A percentile compares a stretch with the other conserved stretches of the same genome.
Evolutionary conservation across 2,888 invertebrate genomes (phyloP).

Genomic region (Siphlonurus alternatus): DNA sequence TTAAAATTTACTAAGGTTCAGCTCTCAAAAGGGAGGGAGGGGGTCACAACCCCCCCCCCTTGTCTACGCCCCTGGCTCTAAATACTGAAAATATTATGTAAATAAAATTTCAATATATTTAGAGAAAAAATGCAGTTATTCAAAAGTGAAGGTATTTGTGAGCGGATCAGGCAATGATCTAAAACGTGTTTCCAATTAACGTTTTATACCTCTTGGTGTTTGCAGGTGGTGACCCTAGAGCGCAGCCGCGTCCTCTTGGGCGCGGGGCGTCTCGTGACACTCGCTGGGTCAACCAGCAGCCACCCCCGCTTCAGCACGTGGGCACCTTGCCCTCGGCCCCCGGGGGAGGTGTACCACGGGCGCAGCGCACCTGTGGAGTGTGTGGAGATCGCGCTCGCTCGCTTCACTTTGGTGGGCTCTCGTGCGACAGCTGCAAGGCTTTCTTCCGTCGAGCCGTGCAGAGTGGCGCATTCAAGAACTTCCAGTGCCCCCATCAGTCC

Average conservation of each 20-base stretch:
- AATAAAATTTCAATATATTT: too few relatives aligned
- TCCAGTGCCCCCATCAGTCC: constrained; percentile 21
- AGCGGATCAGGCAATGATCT: too few relatives aligned
- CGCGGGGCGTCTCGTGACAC: too few relatives aligned
- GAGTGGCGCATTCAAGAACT: constrained; percentile 22
- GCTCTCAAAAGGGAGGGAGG: too few relatives aligned
- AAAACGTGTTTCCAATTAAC: too few relatives aligned
- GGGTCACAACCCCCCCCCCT: too few relatives aligned
- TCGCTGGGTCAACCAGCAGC: background rate
- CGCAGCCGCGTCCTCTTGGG: background rate
- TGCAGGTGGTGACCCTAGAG: background rate
- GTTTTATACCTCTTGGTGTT: too few relatives aligned
- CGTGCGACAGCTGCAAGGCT: constrained; percentile 26
- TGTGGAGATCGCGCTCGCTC: constrained; percentile 25
- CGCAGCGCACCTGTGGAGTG: constrained; percentile 19
- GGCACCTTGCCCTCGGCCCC: background rate
- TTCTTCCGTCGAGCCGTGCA: constrained; percentile 27
- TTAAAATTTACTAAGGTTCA: too few relatives aligned
- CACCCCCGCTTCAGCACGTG: background rate
- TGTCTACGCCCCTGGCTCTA: too few relatives aligned
- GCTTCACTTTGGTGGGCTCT: constrained; percentile 25
- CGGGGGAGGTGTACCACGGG: background rate
- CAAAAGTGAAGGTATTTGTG: too few relatives aligned
- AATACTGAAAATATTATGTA: too few relatives aligned
- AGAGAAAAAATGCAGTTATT: too few relatives aligned